Evolutionary conservation across 2,113 vertebrate species (phyloP).

Genomic region (Cheirogaleus medius): DNA sequence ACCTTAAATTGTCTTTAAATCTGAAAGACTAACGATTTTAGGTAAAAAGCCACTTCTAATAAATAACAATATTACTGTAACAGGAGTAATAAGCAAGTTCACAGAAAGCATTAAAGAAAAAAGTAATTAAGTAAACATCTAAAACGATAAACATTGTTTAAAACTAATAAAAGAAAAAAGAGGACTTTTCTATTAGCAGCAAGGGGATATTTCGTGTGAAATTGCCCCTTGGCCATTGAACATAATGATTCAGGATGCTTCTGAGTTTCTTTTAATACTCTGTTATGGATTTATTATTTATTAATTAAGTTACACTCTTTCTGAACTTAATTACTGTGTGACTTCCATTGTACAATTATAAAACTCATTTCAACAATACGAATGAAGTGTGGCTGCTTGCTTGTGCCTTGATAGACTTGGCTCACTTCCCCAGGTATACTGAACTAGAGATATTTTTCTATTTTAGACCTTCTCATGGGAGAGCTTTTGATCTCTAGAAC

Average conservation of each 20-base stretch:
- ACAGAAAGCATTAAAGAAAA: background rate
- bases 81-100: background rate
- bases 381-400: background rate
- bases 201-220: background rate
- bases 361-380: background rate
- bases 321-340: background rate
- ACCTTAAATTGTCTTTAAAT: background rate
- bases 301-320: background rate
- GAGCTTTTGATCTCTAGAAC: background rate
- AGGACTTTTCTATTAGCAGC: background rate
- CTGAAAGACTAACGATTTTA: background rate
- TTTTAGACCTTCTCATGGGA: background rate
- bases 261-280: background rate
- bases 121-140: background rate
- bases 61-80: background rate
- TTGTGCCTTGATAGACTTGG: background rate
- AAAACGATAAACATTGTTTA: background rate
- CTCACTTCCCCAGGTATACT: background rate
- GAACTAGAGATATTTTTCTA: background rate
- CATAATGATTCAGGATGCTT: background rate
- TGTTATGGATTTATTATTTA: background rate
- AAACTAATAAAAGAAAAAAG: background rate
- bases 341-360: background rate
- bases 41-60: background rate
- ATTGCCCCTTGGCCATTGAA: background rate